Conservation (phyloP, 1,140 invertebrate genomes). For the Trinorchestia longiramus region DNA sequence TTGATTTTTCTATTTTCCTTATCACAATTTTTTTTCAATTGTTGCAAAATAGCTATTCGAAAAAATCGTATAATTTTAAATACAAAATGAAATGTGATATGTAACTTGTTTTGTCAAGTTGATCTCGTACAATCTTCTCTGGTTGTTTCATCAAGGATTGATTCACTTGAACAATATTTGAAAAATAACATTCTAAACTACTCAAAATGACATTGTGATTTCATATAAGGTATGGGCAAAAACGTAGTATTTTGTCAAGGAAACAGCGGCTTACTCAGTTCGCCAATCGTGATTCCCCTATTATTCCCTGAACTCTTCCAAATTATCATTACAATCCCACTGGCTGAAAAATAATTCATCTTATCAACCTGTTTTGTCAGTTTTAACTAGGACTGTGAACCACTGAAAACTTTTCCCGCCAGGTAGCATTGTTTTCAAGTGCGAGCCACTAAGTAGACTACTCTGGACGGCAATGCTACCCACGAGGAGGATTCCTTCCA, state of each 20-base stretch:
- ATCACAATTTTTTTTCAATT: neutral
- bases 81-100: neutral
- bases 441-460: neutral
- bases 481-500: neutral
- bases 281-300: neutral
- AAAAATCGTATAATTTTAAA: neutral
- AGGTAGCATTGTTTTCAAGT: neutral
- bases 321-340: neutral
- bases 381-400: neutral
- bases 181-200: neutral
- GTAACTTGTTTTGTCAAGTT: no score
- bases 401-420: neutral
- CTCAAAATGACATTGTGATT: neutral
- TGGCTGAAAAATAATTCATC: neutral
- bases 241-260: neutral
- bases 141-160: neutral
- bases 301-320: neutral
- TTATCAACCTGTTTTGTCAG: neutral
- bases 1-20: neutral
- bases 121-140: neutral
- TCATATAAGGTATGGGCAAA: neutral
- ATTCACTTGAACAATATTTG: neutral
- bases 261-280: neutral
- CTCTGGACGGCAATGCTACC: neutral
- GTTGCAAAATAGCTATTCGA: neutral